Conservation (phyloP, 1,140 invertebrate genomes). For the Formica exsecta region DNA sequence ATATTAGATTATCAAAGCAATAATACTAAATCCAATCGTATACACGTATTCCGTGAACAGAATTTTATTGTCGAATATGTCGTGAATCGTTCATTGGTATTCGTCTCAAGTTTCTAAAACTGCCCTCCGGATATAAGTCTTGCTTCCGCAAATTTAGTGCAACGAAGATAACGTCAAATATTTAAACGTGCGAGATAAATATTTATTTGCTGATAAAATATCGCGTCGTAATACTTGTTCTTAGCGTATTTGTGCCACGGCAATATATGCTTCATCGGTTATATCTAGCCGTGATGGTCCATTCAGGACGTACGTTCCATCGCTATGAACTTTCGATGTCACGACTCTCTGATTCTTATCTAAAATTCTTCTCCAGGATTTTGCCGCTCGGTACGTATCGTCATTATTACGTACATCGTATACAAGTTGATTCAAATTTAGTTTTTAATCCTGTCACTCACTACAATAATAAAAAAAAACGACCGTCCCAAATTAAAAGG, state of each 20-base stretch:
- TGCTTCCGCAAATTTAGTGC: constrained; percentile 17
- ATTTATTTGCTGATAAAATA: constrained; percentile 50
- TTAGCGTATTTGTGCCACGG: not conserved
- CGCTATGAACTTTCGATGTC: constrained; percentile 60
- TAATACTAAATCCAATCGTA: not conserved
- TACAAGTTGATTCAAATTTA: constrained; percentile 2
- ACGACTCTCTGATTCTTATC: constrained; percentile 61
- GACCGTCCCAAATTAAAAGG: not conserved
- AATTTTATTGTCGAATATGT: not conserved
- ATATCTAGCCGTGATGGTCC: constrained; percentile 19
- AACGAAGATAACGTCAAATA: constrained; percentile 38
- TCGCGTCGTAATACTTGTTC: constrained; percentile 32
- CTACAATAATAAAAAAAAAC: constrained; percentile 10
- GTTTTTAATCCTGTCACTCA: constrained; percentile 7
- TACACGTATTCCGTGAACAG: too few relatives aligned
- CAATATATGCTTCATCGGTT: not conserved
- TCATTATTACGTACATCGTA: constrained; percentile 32
- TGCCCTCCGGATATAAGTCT: not conserved
- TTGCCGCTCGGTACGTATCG: constrained; percentile 42
- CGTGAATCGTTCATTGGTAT: constrained; percentile 1
- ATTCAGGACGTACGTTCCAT: constrained; percentile 54
- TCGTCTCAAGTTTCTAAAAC: constrained; percentile 18
- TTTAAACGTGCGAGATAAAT: constrained; percentile 12
- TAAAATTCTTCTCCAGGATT: constrained; percentile 33
- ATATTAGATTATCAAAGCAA: not conserved